These are phyloP conservation scores for Eupithecia centaureata DNA, from an alignment of 2,888 invertebrate species.

Conservation along the genomic window DNA sequence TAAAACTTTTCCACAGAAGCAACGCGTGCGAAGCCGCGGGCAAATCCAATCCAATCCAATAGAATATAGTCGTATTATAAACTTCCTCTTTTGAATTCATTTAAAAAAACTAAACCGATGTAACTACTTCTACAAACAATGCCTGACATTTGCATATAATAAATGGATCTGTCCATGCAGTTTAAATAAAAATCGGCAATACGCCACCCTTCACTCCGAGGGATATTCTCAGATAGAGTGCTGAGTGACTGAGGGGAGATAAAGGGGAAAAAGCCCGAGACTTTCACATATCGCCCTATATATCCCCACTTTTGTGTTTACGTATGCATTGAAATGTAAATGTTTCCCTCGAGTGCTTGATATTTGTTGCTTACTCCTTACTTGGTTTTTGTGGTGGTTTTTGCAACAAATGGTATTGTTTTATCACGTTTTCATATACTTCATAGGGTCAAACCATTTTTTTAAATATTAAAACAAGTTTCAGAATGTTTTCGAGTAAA, in stretches of 20 bases:
- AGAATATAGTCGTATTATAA: too few relatives aligned
- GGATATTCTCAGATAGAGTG: conserved; percentile 76
- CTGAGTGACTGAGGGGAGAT: conserved; percentile 72
- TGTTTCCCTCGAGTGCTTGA: conserved; percentile 33
- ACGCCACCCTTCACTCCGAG: conserved; percentile 58
- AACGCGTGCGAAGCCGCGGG: too few relatives aligned
- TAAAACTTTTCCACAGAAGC: too few relatives aligned
- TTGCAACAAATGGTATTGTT: background rate
- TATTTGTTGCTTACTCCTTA: background rate
- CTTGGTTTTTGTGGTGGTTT: background rate
- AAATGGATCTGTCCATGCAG: conserved; percentile 25
- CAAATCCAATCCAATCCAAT: too few relatives aligned
- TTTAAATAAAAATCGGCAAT: conserved; percentile 58
- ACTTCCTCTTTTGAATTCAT: too few relatives aligned
- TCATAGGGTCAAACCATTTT: too few relatives aligned
- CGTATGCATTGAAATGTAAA: conserved; percentile 82
- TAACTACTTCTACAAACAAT: background rate
- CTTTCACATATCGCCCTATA: conserved; percentile 33
- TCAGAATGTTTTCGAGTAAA: too few relatives aligned
- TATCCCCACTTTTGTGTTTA: conserved; percentile 62
- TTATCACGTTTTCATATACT: background rate
- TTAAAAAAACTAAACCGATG: background rate
- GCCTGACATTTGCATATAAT: background rate
- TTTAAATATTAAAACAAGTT: too few relatives aligned
- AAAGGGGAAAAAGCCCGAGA: conserved; percentile 55